These are phyloP conservation scores for Pammene fasciana DNA, from an alignment of 2,888 invertebrate species.

Conservation along the genomic window DNA sequence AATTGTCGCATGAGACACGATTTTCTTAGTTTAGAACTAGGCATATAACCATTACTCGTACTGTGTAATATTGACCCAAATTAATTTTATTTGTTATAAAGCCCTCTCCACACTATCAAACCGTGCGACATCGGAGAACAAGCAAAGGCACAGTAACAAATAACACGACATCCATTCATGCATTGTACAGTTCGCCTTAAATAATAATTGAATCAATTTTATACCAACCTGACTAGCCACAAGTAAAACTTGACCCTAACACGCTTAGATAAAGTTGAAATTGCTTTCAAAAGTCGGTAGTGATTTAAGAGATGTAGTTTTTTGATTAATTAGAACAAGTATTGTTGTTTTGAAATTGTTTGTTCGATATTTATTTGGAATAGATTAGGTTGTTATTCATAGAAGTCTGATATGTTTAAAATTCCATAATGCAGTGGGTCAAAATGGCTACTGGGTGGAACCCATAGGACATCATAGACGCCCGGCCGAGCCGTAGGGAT, in stretches of 20 bases:
- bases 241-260: constrained; percentile 3
- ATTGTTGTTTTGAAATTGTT: constrained; percentile 30
- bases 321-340: constrained; percentile 35
- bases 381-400: too few relatives aligned
- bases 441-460: too few relatives aligned
- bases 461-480: too few relatives aligned
- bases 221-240: constrained; percentile 43
- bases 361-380: constrained; percentile 24
- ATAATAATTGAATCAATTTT: constrained; percentile 79
- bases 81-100: too few relatives aligned
- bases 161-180: constrained; percentile 76
- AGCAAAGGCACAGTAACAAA: constrained; percentile 75
- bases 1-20: too few relatives aligned
- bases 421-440: too few relatives aligned
- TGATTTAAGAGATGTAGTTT: constrained; percentile 23
- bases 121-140: constrained; percentile 58
- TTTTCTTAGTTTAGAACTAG: too few relatives aligned
- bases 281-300: not conserved
- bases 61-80: too few relatives aligned
- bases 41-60: too few relatives aligned
- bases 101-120: constrained; percentile 52
- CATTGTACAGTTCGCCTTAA: constrained; percentile 71
- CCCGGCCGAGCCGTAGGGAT: too few relatives aligned
- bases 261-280: not conserved
- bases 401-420: too few relatives aligned